These are phyloP conservation scores for Macrophya alboannulata DNA, from an alignment of 2,888 invertebrate species.

Conservation along the genomic window DNA sequence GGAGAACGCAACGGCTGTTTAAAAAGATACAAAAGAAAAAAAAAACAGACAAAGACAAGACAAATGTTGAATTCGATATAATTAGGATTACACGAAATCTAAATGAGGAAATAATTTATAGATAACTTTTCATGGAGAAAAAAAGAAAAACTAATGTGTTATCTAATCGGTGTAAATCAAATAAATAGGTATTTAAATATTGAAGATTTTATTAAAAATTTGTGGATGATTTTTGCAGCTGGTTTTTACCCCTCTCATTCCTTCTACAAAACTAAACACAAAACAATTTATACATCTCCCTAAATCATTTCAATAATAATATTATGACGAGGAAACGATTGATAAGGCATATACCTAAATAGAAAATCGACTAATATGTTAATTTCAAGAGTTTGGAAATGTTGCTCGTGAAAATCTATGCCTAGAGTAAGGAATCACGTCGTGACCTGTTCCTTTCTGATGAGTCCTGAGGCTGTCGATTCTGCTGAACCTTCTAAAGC, in stretches of 20 bases:
- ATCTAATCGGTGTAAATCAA: not conserved
- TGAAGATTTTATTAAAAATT: not conserved
- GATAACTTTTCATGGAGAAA: not conserved
- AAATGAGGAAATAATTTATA: not conserved
- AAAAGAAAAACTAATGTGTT: not conserved
- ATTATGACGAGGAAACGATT: not conserved
- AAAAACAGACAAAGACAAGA: not conserved
- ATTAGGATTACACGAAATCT: not conserved
- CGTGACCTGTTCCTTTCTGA: conserved; percentile 69
- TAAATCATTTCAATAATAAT: not conserved
- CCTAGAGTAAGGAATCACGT: conserved; percentile 66
- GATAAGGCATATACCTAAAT: not conserved
- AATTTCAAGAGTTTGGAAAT: conserved; percentile 15
- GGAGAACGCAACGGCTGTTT: not conserved
- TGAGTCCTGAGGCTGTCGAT: conserved; percentile 76
- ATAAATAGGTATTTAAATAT: conserved; percentile 11
- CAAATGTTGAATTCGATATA: not conserved
- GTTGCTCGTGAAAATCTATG: conserved; percentile 59
- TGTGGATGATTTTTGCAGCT: not conserved
- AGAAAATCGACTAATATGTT: not conserved
- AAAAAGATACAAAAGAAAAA: conserved; percentile 31
- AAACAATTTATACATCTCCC: conserved; percentile 9
- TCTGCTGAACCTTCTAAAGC: conserved; percentile 77
- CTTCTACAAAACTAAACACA: not conserved
- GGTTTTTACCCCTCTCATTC: not conserved